Evolutionary conservation across 2,113 vertebrate species (phyloP).

Genomic region (Hydrolagus affinis): DNA sequence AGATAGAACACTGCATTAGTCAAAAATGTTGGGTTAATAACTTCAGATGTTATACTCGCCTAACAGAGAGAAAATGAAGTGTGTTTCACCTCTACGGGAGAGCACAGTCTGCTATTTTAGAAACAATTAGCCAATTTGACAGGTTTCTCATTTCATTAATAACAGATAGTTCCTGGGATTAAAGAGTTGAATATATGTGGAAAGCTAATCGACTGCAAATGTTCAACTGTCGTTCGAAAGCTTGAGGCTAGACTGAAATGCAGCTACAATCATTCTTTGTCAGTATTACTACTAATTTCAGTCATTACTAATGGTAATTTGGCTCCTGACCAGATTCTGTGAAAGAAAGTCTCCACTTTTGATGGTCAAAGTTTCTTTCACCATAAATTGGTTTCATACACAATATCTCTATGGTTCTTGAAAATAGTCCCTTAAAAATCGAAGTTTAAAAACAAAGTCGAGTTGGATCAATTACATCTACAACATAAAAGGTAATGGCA

Average conservation of each 20-base stretch:
- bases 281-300: background rate
- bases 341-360: too few relatives aligned
- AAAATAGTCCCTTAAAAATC: too few relatives aligned
- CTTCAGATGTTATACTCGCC: background rate
- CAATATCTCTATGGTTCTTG: too few relatives aligned
- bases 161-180: conserved; percentile 1
- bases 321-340: too few relatives aligned
- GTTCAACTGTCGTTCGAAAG: background rate
- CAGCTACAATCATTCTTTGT: background rate
- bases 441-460: too few relatives aligned
- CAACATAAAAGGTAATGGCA: too few relatives aligned
- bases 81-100: background rate
- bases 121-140: conserved; percentile 2
- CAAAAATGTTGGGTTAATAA: background rate
- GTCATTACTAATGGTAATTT: background rate
- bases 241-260: background rate
- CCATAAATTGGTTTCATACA: too few relatives aligned
- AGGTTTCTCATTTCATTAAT: background rate
- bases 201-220: background rate
- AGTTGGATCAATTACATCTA: too few relatives aligned
- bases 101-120: background rate
- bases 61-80: background rate
- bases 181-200: background rate
- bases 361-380: too few relatives aligned
- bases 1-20: background rate